Conservation (phyloP, 2,888 invertebrate genomes). For the Rhagonycha lutea region DNA sequence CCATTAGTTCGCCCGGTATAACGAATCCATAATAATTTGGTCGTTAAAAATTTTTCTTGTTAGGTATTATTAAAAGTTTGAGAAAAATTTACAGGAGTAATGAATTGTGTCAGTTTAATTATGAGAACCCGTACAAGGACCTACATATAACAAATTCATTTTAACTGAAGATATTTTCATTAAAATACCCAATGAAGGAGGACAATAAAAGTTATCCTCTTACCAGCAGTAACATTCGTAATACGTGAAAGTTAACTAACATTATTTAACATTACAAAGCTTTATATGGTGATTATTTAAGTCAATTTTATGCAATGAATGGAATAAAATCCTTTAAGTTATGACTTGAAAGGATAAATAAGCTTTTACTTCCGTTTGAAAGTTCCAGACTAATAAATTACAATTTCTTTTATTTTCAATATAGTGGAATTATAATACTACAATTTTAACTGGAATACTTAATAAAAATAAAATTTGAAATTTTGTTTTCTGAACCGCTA, state of each 20-base stretch:
- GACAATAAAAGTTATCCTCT: constrained; percentile 11
- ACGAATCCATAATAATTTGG: not conserved
- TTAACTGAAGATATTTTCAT: not conserved
- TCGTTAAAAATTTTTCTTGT: not conserved
- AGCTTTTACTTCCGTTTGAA: not conserved
- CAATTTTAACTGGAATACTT: not conserved
- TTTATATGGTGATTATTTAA: constrained; percentile 5
- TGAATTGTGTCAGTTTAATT: not conserved
- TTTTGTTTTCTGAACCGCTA: not conserved
- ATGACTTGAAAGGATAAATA: not conserved
- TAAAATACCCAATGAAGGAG: not conserved
- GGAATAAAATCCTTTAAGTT: not conserved
- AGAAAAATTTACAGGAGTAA: not conserved
- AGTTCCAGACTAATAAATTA: not conserved
- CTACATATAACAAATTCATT: not conserved
- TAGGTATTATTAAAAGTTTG: not conserved
- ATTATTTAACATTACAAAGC: constrained; percentile 7
- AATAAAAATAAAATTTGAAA: not conserved
- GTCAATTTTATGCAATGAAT: not conserved
- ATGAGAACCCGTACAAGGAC: not conserved
- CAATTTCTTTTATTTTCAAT: not conserved
- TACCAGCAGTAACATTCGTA: constrained; percentile 5
- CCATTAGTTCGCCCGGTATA: not conserved
- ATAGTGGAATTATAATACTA: not conserved
- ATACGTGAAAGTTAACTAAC: constrained; percentile 4